Percentiles rank a stretch among this genome's conserved stretches.
These are phyloP conservation scores for Drosophila repleta DNA, from an alignment of 1,140 invertebrate species.

Conservation along the genomic window DNA sequence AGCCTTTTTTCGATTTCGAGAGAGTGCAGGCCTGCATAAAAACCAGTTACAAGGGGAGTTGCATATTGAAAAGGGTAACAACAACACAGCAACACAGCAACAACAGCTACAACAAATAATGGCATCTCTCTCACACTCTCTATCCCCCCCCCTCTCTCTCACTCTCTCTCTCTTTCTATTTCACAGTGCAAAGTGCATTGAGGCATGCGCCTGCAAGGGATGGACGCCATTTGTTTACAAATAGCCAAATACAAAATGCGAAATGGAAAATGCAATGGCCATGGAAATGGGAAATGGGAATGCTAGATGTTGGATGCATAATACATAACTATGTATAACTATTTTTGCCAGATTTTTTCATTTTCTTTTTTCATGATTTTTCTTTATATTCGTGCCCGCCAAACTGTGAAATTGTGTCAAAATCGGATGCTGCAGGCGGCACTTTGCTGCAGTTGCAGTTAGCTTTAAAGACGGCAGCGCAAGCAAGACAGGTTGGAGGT, in stretches of 20 bases:
- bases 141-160: neutral
- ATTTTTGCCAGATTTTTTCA: conserved; percentile 12
- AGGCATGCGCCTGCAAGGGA: conserved; percentile 60
- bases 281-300: neutral
- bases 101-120: conserved; percentile 48
- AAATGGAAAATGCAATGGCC: conserved; percentile 2
- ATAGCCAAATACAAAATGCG: conserved; percentile 45
- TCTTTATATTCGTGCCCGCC: conserved; percentile 28
- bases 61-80: conserved; percentile 51
- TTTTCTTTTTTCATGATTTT: neutral
- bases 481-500: conserved; percentile 6
- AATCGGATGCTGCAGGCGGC: conserved; percentile 61
- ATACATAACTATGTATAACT: conserved; percentile 54
- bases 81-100: conserved; percentile 26
- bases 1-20: conserved; percentile 59
- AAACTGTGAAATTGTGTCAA: conserved; percentile 75
- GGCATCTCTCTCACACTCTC: conserved; percentile 8
- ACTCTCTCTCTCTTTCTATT: conserved; percentile 43
- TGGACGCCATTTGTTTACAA: conserved; percentile 52
- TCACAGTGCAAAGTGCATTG: conserved; percentile 65
- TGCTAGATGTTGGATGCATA: conserved; percentile 46
- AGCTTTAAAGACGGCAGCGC: conserved; percentile 30
- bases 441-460: conserved; percentile 2
- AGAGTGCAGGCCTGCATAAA: conserved; percentile 57
- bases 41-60: conserved; percentile 44